These are phyloP conservation scores for Dinoponera quadriceps DNA, from an alignment of 1,140 invertebrate species.

Conservation along the genomic window DNA sequence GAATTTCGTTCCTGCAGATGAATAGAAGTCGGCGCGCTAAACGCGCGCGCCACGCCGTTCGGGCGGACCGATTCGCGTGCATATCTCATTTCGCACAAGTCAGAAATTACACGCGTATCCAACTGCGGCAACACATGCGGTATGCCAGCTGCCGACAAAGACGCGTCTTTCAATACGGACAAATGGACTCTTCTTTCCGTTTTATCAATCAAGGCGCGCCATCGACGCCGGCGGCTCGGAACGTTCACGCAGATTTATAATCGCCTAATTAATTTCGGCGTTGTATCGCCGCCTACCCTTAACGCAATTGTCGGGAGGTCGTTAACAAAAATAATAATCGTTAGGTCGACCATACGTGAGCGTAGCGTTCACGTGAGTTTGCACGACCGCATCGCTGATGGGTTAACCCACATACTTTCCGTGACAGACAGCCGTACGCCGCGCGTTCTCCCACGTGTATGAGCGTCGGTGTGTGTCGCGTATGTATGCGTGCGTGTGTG, in stretches of 20 bases:
- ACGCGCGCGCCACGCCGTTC: conserved; percentile 25
- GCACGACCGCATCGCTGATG: conserved; percentile 33
- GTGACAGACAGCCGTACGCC: conserved; percentile 16
- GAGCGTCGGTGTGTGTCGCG: not conserved
- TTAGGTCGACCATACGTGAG: not conserved
- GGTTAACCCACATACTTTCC: conserved; percentile 35
- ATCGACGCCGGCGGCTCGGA: not conserved
- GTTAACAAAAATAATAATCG: conserved; percentile 45
- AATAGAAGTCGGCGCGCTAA: conserved; percentile 42
- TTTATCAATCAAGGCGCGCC: not conserved
- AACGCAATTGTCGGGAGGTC: not conserved
- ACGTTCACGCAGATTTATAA: not conserved
- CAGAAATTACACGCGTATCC: conserved; percentile 8
- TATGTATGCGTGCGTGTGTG: not conserved
- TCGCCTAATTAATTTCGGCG: conserved; percentile 7
- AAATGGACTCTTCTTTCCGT: not conserved
- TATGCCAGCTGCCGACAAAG: no score
- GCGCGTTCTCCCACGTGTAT: not conserved
- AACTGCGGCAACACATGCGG: not conserved
- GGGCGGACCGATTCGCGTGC: conserved; percentile 44
- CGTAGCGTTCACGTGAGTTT: conserved; percentile 24
- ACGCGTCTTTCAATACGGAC: not conserved
- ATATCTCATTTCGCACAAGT: conserved; percentile 39
- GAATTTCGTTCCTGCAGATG: conserved; percentile 49
- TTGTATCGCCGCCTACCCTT: not conserved